Percentiles rank a stretch among this genome's conserved stretches.
Conservation (phyloP, 1,140 invertebrate species). For the Drosophila neocordata region DNA sequence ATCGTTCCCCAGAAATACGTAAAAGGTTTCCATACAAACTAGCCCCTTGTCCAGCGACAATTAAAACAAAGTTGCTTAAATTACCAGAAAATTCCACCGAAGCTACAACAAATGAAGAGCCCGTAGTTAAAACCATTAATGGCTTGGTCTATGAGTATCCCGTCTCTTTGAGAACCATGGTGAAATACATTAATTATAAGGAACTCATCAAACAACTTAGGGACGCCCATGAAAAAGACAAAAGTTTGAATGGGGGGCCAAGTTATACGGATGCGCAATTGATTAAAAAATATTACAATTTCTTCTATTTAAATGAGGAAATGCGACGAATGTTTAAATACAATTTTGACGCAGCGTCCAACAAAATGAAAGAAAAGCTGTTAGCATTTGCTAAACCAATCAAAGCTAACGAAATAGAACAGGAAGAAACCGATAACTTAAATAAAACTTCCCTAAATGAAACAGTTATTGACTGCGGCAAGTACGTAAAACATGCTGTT, state of each 20-base stretch:
- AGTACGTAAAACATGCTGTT: neutral
- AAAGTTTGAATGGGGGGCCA: neutral
- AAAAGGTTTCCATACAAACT: constrained; percentile 27
- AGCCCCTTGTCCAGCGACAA: constrained; percentile 34
- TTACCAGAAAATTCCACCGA: neutral
- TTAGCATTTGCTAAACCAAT: neutral
- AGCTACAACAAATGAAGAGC: neutral
- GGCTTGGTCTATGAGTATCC: neutral
- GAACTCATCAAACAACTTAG: neutral
- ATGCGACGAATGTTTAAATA: neutral
- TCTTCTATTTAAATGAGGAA: neutral
- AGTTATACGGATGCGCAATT: neutral
- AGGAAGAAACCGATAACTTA: neutral
- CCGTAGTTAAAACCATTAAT: neutral
- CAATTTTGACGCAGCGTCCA: neutral
- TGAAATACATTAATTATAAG: constrained; percentile 15
- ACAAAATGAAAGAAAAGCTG: neutral
- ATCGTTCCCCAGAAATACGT: constrained; percentile 26
- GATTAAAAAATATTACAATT: neutral
- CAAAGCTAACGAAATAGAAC: neutral
- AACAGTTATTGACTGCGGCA: neutral
- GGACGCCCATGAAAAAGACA: neutral
- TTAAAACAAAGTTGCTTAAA: constrained; percentile 25
- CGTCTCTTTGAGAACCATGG: neutral
- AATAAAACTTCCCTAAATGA: neutral